Evolutionary conservation across 2,888 invertebrate species (phyloP), one percentile per base, ranked within the genome.

Genomic region (Hyalella azteca): DNA sequence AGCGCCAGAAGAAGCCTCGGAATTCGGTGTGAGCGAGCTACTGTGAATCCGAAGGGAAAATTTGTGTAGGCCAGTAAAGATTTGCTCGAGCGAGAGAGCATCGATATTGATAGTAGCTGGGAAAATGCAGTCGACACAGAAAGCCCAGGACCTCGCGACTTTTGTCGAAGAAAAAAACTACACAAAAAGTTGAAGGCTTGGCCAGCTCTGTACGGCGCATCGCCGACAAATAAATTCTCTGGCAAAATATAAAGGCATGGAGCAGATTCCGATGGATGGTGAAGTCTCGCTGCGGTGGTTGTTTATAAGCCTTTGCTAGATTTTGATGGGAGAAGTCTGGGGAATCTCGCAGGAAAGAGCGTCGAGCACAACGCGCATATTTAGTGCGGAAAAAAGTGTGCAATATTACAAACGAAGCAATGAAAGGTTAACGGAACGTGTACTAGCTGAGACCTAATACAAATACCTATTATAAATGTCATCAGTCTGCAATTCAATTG

Each of bases 41-140:
- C 66, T 66, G 66, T 66, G 66, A 66, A 66, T 66, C 66, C 66
- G n/a, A 66, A 66, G 36, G 36, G 66, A 66, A 54, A 66, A 66
- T 66, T 36, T 66, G 66, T 66, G 66, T 66, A 66, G 66, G 66
- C 66, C 29, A 66, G 66, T 66, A 66, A 66, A 66, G 66, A 66
- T 66, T 66, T 66, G 66, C 66, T 66, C 66, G 66, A 66, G 66
- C 66, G 66, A 66, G 36, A 66, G 66, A 36, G 66, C 36, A 66
- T 66, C 66, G 66, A 66, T 66, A 66, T 66, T 66, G 66, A 66
- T 66, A 66, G 36, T 66, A 36, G 32, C 66, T 66, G 7, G 36
- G 66, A 66, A 66, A 54, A 66, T 36, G 19, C 36, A 36, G 66
- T 32, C 39, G 66, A 66, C 66, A 66, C 36, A 66, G 36, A 36